Percentiles rank a stretch among this genome's conserved stretches.
Evolutionary conservation across 2,797 vertebrate species (phyloP).

Genomic region (Schizothorax lantsangensis): DNA sequence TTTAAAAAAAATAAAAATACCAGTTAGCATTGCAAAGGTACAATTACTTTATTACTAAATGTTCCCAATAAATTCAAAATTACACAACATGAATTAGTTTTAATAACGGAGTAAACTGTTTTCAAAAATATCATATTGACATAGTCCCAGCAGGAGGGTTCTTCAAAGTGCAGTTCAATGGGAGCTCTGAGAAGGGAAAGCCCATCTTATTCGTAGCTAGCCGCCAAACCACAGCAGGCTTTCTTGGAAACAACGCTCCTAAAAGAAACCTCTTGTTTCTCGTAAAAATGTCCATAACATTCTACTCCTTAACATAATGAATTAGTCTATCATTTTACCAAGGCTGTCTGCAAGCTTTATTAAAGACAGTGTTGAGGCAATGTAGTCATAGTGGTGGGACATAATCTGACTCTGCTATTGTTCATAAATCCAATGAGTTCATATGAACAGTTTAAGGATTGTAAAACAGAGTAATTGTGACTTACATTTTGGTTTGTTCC

Average conservation of each 20-base stretch:
- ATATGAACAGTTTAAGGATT: neutral
- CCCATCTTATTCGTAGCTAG: slow-evolving; percentile 50
- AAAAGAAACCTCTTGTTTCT: slow-evolving; percentile 55
- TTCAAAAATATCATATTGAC: slow-evolving; percentile 13
- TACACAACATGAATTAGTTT: neutral
- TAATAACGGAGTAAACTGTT: slow-evolving; percentile 9
- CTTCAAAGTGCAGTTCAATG: slow-evolving; percentile 25
- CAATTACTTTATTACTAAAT: neutral
- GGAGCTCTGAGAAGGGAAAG: slow-evolving; percentile 42
- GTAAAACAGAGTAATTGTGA: neutral
- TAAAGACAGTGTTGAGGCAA: slow-evolving; percentile 22
- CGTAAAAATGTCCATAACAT: slow-evolving; percentile 53
- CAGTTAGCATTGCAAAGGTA: neutral
- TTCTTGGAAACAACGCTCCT: slow-evolving; percentile 49
- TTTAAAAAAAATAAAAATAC: neutral
- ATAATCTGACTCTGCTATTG: neutral
- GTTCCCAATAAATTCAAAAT: neutral
- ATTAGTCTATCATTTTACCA: slow-evolving; percentile 43
- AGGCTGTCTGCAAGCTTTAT: slow-evolving; percentile 48
- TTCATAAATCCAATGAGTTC: neutral
- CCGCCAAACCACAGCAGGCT: slow-evolving; percentile 57
- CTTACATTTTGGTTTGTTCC: neutral
- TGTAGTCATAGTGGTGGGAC: slow-evolving; percentile 12
- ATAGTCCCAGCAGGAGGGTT: slow-evolving; percentile 16
- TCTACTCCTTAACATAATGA: slow-evolving; percentile 27